Evolutionary conservation across 2,113 vertebrate species (phyloP), one percentile per base, ranked within the genome.

Genomic region (Psittacus erithacus): DNA sequence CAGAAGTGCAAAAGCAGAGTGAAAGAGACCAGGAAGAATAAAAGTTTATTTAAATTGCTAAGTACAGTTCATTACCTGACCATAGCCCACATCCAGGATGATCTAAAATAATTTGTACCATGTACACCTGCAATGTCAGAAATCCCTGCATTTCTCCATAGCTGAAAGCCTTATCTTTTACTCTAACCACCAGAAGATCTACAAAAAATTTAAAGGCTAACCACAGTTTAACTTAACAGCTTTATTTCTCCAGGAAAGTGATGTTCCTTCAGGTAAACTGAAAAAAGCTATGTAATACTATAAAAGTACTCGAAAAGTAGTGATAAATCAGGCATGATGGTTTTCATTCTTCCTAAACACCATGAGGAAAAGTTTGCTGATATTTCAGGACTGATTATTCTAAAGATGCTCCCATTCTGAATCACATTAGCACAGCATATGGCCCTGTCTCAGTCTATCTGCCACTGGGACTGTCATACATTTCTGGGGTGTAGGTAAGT

Each of bases 401-500:
- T 27, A 49, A 74, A 90, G 82, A 67, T 31, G 14, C n/a, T 19
- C 41, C 22, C 69, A 89, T 63, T 64, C 35, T 13, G 2, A 60
- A 63, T 20, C 6, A 53, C 35, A 47, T 47, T 2, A 80, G 47
- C 63, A 86, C 69, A 93, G 93, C 74, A 11, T 6, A 23, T 3
- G 41, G 69, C 86, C 64, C 20, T 27, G 69, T 47, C 52, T 73
- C 52, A 5, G 76, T 35, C 97, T 97, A 98, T 95, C 98, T 98
- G 92, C 99, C 98, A 27, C 92, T 97, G 13, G 99, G 99, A 24
- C 95, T 95, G 59, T 97, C 97, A 9, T 99, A 99, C 98, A 99
- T 99, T 97, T 99, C 99, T 75, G 99, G 99, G 31, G 99, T 99
- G 74, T 99, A 99, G 4, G 99, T 99, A 94, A 99, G 97, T 13